These are phyloP conservation scores for Axea sp. DNA, from an alignment of 2,888 invertebrate species.

Conservation along the genomic window DNA sequence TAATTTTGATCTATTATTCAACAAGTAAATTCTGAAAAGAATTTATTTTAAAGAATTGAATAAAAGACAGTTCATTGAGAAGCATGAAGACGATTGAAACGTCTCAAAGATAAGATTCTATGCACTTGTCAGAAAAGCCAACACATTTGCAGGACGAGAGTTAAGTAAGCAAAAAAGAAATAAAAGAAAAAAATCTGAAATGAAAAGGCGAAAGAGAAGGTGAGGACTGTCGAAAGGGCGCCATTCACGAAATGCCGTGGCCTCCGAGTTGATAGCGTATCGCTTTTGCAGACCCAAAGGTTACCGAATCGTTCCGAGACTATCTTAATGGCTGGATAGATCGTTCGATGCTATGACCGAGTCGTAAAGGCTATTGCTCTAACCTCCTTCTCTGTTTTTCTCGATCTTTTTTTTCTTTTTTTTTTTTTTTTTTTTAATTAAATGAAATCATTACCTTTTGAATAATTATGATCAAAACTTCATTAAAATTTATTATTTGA, in stretches of 20 bases:
- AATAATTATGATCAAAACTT: too few relatives aligned
- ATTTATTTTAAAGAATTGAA: constrained; percentile 23
- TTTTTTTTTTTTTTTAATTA: too few relatives aligned
- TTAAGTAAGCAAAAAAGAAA: constrained; percentile 29
- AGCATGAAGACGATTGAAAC: constrained; percentile 40
- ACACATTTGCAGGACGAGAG: constrained; percentile 45
- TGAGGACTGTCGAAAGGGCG: constrained; percentile 61
- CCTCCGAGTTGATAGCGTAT: constrained; percentile 78
- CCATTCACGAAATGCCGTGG: constrained; percentile 73
- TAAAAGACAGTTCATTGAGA: constrained; percentile 40
- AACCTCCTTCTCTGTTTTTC: constrained; percentile 69
- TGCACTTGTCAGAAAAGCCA: constrained; percentile 56
- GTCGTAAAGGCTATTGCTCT: constrained; percentile 79
- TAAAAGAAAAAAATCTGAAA: constrained; percentile 60
- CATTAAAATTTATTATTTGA: too few relatives aligned
- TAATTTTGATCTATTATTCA: constrained; percentile 48
- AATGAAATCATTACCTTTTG: too few relatives aligned
- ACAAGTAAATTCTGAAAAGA: constrained; percentile 36
- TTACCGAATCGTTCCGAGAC: constrained; percentile 80
- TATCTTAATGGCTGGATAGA: constrained; percentile 80
- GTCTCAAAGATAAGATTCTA: constrained; percentile 51
- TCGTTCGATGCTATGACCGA: constrained; percentile 80
- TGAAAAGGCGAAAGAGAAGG: constrained; percentile 66
- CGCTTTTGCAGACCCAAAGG: constrained; percentile 79
- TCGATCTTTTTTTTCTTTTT: constrained; percentile 60